Conservation (phyloP, 2,113 vertebrate species). For the Hystrix brachyura region DNA sequence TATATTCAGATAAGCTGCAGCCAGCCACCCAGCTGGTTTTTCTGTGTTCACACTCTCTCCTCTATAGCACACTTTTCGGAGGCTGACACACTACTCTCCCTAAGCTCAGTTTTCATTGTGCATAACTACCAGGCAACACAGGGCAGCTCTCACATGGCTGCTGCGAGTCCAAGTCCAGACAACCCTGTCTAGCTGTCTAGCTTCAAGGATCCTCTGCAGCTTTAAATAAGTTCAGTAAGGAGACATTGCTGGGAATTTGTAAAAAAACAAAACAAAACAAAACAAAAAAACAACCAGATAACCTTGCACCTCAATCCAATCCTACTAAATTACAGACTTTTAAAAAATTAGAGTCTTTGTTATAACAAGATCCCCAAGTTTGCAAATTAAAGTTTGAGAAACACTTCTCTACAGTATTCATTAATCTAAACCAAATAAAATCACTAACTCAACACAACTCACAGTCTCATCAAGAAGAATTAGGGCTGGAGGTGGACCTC, state of each 20-base stretch:
- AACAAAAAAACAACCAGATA: not conserved
- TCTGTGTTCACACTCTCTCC: not conserved
- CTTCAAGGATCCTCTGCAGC: not conserved
- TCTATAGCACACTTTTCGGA: not conserved
- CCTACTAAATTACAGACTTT: not conserved
- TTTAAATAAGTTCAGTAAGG: not conserved
- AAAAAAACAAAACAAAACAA: not conserved
- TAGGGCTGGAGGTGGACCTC: not conserved
- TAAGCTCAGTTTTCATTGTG: not conserved
- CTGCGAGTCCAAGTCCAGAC: not conserved
- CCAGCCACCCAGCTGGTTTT: not conserved
- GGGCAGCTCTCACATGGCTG: not conserved
- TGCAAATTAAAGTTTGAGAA: conserved; percentile 48
- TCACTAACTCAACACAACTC: not conserved
- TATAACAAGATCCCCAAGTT: conserved; percentile 6
- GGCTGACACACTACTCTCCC: not conserved
- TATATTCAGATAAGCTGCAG: conserved; percentile 10
- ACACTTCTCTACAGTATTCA: not conserved
- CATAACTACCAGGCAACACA: not conserved
- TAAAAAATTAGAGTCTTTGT: conserved; percentile 14
- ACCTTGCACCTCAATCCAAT: not conserved
- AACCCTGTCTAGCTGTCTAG: not conserved
- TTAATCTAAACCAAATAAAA: conserved; percentile 48
- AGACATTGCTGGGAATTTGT: not conserved
- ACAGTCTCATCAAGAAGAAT: not conserved